Evolutionary conservation across 2,113 vertebrate species (phyloP), one percentile per base, ranked within the genome.

Genomic region (Mungos mungo): DNA sequence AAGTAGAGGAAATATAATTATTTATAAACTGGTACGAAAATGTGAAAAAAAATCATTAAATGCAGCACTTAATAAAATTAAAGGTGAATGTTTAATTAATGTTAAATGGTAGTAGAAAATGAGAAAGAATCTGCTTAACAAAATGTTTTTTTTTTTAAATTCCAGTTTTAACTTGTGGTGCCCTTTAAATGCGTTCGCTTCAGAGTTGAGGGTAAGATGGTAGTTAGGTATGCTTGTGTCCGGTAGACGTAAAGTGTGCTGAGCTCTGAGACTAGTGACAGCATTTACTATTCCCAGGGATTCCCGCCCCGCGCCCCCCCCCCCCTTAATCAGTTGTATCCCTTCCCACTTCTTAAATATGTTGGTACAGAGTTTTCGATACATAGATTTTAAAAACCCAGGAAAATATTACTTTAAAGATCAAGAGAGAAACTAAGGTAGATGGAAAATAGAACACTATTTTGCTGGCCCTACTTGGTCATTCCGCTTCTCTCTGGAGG

Each of bases 361-460:
- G 97, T 95, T 83, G 41, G 80, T 72, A n/a, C 3, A 47, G 38
- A n/a, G 45, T 68, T 93, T 97, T 93, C 85, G 33, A 45, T 52
- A 3, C 4, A 68, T 16, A 77, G 29, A 33, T 88, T 76, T 0
- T 33, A 71, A 63, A 92, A 92, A 23, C 76, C 9, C 19, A 23
- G 33, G 71, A 31, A 86, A 41, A 86, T 91, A 31, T 88, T 92
- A 81, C 38, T 96, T 95, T 72, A 60, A 84, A 35, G 41, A 82
- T 96, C 23, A 52, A 81, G 81, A 95, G 86, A 69, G 38, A 95
- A 85, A 76, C 12, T 18, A 93, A 93, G 71, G 31, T 81, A 83
- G 71, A 77, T 96, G 50, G 57, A 93, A 91, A 95, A 80, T 52
- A 38, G 65, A 71, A 84, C 7, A 57, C 50, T 85, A 50, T 93